Evolutionary conservation across 2,797 vertebrate species (phyloP), one percentile per base, ranked within the genome.

Genomic region (Paratrypauchen microcephalus): DNA sequence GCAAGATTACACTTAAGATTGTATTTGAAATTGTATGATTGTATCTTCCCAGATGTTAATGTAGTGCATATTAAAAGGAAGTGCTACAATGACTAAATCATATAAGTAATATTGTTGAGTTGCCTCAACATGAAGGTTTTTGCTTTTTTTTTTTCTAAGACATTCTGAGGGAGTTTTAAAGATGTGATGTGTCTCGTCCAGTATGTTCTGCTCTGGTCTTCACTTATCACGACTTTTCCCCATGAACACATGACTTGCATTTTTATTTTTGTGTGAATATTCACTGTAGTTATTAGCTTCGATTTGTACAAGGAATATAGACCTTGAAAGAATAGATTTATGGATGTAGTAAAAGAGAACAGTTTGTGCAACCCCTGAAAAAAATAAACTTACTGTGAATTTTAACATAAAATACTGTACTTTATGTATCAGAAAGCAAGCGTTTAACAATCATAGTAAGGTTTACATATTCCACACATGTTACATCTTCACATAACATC

Each of bases 401-500:
- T n/a, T n/a, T n/a, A n/a, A n/a, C n/a, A n/a, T n/a, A n/a, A n/a
- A n/a, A n/a, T n/a, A n/a, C n/a, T n/a, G n/a, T n/a, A n/a, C n/a
- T n/a, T n/a, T n/a, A n/a, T n/a, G n/a, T n/a, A n/a, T n/a, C n/a
- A 32, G 32, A 32, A 32, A 41, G 11, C 39, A 50, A 21, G 50
- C 11, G 50, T 11, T 9, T 21, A 52, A 4, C 50, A 15, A 26
- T 32, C 39, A 41, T 13, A 15, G 6, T 26, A 3, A 15, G 23
- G 21, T 26, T 26, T 24, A 8, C 39, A 55, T 41, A 13, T 41
- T 41, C 39, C 39, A 72, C 55, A 41, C 19, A 2, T 36, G 75
- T 77, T 64, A 66, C 54, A 65, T 72, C 66, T 66, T 55, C 52
- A 59, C 50, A 52, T 69, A 77, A 80, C 77, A 78, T 36, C 11